Evolutionary conservation across 2,113 vertebrate species (phyloP), one percentile per base, ranked within the genome.

Genomic region (Coryphaenoides rupestris): DNA sequence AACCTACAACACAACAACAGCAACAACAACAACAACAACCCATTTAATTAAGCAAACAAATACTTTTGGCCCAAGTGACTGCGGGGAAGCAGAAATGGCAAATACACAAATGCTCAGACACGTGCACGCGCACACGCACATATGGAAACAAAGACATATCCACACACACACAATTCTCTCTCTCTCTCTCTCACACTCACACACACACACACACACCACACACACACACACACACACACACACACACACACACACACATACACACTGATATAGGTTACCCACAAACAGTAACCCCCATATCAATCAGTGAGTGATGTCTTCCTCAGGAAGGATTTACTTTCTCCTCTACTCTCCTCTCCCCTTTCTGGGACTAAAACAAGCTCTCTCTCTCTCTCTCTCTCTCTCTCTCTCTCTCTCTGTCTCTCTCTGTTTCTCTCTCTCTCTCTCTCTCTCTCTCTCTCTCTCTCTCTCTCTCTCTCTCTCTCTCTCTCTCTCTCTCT

Each of bases 21-120:
- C n/a, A n/a, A n/a, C n/a, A n/a, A n/a, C n/a, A n/a, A n/a, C n/a
- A 40, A 40, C 33, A 40, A 40, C 33, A 40, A 49, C 57, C 46
- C 58, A 61, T 65, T 71, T 71, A 65, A 71, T 71, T 65, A 72
- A 23, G 70, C 70, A 58, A 66, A 62, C 64, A 66, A 62, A 66
- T 50, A 40, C 28, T 63, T 19, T 21, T 21, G 52, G 40, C 45
- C 33, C 26, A 52, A 61, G 45, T 57, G 50, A 65, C 55, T 62
- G n/a, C n/a, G n/a, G 19, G 10, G 10, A 60, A 21, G 58, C 33
- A 17, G 22, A 56, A 23, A 68, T 16, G 4, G 58, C 33, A 23
- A n/a, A 5, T 26, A 24, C 50, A 16, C 26, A 53, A 50, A 49
- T 52, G 1, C 49, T 28, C 47, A 15, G 40, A 19, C 23, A 10